Base-by-base conservation (phyloP, 2,113 vertebrate species). In the Melanerpes aurifrons region DNA sequence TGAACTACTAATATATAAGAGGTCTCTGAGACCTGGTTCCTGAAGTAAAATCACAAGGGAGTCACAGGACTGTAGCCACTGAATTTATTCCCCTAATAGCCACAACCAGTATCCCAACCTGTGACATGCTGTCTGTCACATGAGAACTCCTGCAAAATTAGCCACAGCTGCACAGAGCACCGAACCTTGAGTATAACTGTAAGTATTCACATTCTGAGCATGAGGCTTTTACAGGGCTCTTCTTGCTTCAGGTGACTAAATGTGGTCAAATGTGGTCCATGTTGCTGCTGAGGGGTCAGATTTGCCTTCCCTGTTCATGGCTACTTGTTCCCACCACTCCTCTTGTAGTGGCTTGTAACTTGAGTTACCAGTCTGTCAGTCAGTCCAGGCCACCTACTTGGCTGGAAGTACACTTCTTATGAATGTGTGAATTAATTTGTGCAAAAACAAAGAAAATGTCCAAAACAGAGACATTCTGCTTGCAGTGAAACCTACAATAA, bases 11-110 rank as follows among this genome's bases (percentile, higher is more conserved):
- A 61, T 29, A 43, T 29, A 58, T 18, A 85, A 78, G 70, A 83
- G 62, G 37, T 87, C 48, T 74, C 50, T 40, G 57, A 75, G 76
- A 88, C 54, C 43, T 77, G 48, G 22, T 72, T 61, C 90, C 54
- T 82, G 57, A 87, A 77, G 19, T 72, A 75, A 94, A 95, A 83
- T 93, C 71, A 92, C 64, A 92, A 88, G 80, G 82, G 87, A 93
- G 31, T 86, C 74, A 75, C 70, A 67, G 75, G 61, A 82, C 35
- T 74, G 35, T 31, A 85, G 67, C 47, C 71, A 86, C 29, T 68
- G 67, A 26, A 74, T 96, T 94, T 94, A 88, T 82, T 70, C 82
- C 50, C 31, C 40, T 25, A 45, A 22, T 82, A 88, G 68, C 45
- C 90, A 80, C 17, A 59, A 64, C 25, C 32, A 72, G 29, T 32